Percentiles rank a stretch among this genome's conserved stretches.
phyloP scores from a whole-genome alignment of 2,797 vertebrate species.

The Dipus sagitta region DNA sequence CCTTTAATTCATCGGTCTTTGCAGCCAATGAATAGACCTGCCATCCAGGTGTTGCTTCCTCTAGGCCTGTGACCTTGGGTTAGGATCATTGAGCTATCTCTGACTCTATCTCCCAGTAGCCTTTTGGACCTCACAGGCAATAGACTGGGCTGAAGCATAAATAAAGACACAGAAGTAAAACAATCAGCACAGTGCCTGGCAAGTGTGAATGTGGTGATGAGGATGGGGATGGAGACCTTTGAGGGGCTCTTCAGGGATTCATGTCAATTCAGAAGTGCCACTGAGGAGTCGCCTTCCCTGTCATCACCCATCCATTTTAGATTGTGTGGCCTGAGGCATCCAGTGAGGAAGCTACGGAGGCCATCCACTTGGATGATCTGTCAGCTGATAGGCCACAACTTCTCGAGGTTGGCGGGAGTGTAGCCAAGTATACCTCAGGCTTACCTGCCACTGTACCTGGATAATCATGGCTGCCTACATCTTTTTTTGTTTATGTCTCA shows the following conservation, averaged over 20 bases:
- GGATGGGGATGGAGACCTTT: not conserved
- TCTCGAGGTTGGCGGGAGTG: no score
- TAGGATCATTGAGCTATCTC: not conserved
- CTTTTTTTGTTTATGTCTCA: not conserved
- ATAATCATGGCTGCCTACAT: accelerated
- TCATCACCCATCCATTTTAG: not conserved
- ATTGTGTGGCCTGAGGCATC: not conserved
- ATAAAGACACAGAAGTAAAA: not conserved
- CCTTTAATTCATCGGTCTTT: accelerated
- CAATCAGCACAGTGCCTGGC: not conserved
- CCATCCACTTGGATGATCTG: not conserved
- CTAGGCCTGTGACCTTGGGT: not conserved
- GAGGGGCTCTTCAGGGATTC: not conserved
- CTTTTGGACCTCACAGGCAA: not conserved
- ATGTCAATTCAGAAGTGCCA: not conserved
- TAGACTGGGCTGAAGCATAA: not conserved
- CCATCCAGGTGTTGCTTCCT: not conserved
- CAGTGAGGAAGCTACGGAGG: not conserved
- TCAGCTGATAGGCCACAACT: not conserved
- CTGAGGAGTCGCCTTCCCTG: no score
- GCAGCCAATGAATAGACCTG: not conserved
- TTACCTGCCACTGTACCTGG: not conserved
- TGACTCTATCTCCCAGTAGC: not conserved
- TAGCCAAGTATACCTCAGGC: not conserved
- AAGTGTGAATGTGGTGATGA: not conserved